phyloP scores from a whole-genome alignment of 2,797 vertebrate species.

The Passerculus sandwichensis region DNA sequence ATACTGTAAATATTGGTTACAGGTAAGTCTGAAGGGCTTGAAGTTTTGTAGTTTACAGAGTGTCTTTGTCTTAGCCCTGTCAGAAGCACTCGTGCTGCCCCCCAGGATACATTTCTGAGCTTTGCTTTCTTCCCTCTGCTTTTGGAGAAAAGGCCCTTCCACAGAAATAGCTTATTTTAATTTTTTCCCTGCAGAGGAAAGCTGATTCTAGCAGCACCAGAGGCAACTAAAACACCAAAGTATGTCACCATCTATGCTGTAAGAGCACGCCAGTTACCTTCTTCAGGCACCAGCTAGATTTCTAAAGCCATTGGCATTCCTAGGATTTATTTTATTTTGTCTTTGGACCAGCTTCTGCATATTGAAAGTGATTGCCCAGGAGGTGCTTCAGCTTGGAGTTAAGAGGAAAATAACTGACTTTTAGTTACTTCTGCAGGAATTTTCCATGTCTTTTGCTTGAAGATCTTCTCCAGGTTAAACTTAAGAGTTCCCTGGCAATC shows the following conservation, averaged over 20 bases:
- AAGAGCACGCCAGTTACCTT: neutral
- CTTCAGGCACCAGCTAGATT: neutral
- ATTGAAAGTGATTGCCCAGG: neutral
- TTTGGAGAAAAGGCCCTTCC: neutral
- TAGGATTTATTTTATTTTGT: neutral
- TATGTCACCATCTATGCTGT: neutral
- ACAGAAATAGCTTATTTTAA: neutral
- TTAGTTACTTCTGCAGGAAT: neutral
- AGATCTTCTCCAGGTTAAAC: conserved; percentile 2
- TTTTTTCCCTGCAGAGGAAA: neutral
- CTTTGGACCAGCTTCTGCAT: neutral
- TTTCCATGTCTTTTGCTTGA: neutral
- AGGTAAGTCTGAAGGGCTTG: neutral
- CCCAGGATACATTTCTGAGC: neutral
- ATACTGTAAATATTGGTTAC: neutral
- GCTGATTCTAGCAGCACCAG: neutral
- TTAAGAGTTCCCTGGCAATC: neutral
- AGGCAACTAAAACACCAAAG: neutral
- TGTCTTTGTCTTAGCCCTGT: neutral
- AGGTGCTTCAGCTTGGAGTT: neutral
- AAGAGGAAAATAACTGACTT: neutral
- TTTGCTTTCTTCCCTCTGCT: neutral
- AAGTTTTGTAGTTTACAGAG: neutral
- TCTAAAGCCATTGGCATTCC: neutral
- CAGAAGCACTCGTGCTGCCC: neutral